Conservation (phyloP, 2,113 vertebrate species). For the Muntiacus reevesi region DNA sequence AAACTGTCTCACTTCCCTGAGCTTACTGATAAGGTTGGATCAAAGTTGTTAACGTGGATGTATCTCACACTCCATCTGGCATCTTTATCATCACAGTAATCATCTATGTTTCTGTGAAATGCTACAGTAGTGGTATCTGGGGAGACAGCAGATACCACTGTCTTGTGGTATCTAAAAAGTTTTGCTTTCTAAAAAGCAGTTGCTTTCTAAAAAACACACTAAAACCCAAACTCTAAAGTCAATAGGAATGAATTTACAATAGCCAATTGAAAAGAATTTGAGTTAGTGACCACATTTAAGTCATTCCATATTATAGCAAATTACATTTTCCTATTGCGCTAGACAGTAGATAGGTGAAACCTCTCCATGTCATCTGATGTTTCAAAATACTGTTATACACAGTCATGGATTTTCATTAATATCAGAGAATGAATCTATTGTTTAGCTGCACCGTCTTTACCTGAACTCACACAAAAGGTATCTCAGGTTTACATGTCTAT, state of each 20-base stretch:
- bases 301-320: constrained; percentile 2
- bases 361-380: neutral
- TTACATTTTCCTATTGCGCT: neutral
- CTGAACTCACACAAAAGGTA: neutral
- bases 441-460: neutral
- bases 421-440: constrained; percentile 9
- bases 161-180: too few species aligned
- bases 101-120: neutral
- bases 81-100: neutral
- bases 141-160: neutral
- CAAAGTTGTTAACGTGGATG: neutral
- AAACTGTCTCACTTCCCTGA: neutral
- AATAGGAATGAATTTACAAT: neutral
- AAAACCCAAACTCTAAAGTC: constrained; percentile 23
- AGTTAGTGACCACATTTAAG: constrained; percentile 4
- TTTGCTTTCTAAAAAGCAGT: neutral
- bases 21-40: neutral
- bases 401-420: neutral
- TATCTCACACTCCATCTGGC: neutral
- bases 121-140: neutral
- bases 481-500: neutral
- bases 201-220: neutral
- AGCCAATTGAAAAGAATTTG: neutral
- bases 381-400: neutral
- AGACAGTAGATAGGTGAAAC: neutral